These are phyloP conservation scores for Enteromius afrohamiltoni DNA, from an alignment of 2,797 vertebrate species.

Conservation along the genomic window DNA sequence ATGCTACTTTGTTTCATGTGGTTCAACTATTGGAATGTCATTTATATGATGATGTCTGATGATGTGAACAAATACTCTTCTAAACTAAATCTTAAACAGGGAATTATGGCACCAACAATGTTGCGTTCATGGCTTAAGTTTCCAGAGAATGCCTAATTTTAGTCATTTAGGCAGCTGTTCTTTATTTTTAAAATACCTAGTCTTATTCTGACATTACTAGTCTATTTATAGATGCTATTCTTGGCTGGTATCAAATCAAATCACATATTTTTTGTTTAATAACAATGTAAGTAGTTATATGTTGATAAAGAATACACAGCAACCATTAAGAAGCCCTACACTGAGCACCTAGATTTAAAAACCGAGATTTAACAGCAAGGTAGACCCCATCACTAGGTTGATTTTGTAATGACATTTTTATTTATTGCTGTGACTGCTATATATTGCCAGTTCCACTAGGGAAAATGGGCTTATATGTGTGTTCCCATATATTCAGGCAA, in stretches of 20 bases:
- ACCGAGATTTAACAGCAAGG: background rate
- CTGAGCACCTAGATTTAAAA: background rate
- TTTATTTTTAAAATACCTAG: background rate
- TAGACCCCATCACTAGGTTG: background rate
- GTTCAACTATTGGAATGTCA: background rate
- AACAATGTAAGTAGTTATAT: too few species aligned
- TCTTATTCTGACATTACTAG: background rate
- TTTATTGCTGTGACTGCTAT: background rate
- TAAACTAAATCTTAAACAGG: background rate
- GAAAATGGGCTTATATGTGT: background rate
- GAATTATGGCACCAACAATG: background rate
- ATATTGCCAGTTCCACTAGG: background rate
- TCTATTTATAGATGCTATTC: background rate
- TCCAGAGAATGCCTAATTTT: background rate
- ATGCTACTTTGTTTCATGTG: background rate
- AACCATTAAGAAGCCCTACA: background rate
- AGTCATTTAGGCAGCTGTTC: background rate
- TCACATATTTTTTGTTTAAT: background rate
- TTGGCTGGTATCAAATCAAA: background rate
- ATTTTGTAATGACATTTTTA: background rate
- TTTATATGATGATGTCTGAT: background rate
- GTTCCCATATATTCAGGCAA: slow-evolving; percentile 8
- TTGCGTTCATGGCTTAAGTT: background rate
- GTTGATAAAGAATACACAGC: background rate
- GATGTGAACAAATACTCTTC: background rate